Evolutionary conservation across 1,140 invertebrate genomes (phyloP).

Genomic region (Leptopilina clavipes): DNA sequence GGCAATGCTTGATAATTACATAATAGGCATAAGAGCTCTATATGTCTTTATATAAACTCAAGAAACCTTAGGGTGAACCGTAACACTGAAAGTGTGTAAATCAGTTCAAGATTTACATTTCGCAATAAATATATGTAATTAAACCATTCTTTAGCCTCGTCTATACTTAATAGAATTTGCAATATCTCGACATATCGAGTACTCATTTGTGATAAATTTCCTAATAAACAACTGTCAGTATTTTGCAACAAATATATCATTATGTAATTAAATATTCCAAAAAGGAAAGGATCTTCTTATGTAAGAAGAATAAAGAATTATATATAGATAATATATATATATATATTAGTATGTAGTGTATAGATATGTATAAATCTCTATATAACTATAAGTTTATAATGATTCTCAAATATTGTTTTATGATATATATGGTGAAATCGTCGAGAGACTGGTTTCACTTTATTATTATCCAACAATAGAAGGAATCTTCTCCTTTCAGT

Average conservation of each 20-base stretch:
- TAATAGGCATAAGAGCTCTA: neutral
- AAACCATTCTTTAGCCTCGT: neutral
- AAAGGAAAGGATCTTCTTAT: too few species aligned
- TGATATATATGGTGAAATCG: neutral
- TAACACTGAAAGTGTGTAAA: neutral
- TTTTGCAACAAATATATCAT: neutral
- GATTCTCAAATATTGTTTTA: neutral
- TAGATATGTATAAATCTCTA: too few species aligned
- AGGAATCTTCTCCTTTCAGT: neutral
- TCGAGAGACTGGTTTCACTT: neutral
- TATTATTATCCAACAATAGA: neutral
- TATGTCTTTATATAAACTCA: too few species aligned
- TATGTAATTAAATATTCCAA: too few species aligned
- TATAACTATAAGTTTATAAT: too few species aligned
- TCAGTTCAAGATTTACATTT: constrained; percentile 1
- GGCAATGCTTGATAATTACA: constrained; percentile 12
- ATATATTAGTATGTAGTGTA: too few species aligned
- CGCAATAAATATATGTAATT: neutral
- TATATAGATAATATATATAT: too few species aligned
- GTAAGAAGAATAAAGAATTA: too few species aligned
- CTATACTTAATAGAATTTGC: too few species aligned
- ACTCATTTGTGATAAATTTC: too few species aligned
- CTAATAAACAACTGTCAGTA: neutral
- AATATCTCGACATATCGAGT: too few species aligned
- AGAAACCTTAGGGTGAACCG: neutral